phyloP scores from a whole-genome alignment of 2,113 vertebrate genomes.

The Cebus imitator region DNA sequence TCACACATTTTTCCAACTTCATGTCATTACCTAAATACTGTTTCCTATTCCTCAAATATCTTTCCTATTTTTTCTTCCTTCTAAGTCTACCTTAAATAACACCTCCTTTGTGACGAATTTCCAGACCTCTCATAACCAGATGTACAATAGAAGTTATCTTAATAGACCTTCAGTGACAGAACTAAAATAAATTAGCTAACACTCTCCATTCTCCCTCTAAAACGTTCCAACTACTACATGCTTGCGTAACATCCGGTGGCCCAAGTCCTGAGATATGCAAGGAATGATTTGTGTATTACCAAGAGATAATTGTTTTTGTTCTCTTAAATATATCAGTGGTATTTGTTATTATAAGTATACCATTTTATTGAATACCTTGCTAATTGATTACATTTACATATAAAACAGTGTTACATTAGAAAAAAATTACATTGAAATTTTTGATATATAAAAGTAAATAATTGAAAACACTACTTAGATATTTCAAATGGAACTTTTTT shows the following conservation, averaged over 20 bases:
- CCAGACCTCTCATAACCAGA: neutral
- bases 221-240: neutral
- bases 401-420: neutral
- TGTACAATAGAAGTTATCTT: neutral
- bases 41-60: neutral
- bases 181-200: neutral
- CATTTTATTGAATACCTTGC: neutral
- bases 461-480: neutral
- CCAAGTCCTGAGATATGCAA: neutral
- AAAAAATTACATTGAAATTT: neutral
- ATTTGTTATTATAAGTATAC: neutral
- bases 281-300: neutral
- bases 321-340: neutral
- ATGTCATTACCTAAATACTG: neutral
- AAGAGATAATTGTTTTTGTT: neutral
- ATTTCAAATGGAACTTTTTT: neutral
- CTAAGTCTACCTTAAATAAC: neutral
- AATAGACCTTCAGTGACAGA: neutral
- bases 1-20: neutral
- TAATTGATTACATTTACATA: neutral
- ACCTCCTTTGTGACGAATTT: neutral
- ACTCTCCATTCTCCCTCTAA: neutral
- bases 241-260: accelerated
- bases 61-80: neutral
- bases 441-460: neutral